Conservation (phyloP, 2,113 vertebrate species). For the Haemorhous mexicanus region DNA sequence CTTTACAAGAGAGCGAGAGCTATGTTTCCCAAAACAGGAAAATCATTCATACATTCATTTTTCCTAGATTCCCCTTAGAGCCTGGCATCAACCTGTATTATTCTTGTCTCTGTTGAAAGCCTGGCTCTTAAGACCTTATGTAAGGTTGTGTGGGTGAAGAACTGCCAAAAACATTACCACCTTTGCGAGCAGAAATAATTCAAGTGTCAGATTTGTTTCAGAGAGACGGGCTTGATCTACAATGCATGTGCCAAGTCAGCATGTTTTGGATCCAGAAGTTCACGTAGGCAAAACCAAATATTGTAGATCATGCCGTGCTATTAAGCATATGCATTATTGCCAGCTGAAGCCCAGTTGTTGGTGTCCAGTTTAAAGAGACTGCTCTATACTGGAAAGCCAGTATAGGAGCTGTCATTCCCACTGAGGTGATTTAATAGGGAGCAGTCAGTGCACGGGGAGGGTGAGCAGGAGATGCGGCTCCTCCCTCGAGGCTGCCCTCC, state of each 20-base stretch:
- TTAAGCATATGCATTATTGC: neutral
- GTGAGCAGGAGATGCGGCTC: accelerated
- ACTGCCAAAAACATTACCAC: neutral
- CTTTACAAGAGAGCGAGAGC: neutral
- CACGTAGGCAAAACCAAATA: accelerated
- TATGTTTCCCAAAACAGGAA: neutral
- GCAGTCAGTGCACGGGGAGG: neutral
- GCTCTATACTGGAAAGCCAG: neutral
- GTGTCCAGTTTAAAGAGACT: neutral
- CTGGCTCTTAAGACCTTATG: neutral
- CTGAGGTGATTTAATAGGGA: neutral
- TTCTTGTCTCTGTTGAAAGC: neutral
- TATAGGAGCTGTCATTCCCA: neutral
- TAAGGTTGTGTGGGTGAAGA: neutral
- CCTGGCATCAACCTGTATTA: neutral
- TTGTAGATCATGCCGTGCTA: neutral
- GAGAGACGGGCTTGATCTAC: neutral
- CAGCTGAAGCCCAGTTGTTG: neutral
- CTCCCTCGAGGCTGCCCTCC: too few species aligned
- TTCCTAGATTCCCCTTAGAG: neutral
- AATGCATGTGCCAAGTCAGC: neutral
- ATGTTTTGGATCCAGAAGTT: neutral
- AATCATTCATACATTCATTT: neutral
- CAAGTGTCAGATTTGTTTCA: neutral
- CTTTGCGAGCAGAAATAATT: neutral